A percentile compares a stretch with the other conserved stretches of the same genome.
phyloP scores from a whole-genome alignment of 2,113 vertebrate species.

The Rhinogobius similis region DNA sequence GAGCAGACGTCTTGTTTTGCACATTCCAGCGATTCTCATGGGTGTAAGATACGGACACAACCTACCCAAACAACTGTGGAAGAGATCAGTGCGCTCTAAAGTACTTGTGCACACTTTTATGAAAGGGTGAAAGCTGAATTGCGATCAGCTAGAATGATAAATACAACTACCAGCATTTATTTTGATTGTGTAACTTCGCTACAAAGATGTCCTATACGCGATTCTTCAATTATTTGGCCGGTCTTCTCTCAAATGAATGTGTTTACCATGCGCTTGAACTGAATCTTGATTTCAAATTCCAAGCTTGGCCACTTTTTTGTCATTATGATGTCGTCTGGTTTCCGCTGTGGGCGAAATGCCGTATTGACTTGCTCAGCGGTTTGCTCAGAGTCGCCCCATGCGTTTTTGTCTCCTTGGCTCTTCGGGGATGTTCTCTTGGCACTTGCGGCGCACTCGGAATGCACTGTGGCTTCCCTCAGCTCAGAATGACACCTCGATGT shows the following conservation, averaged over 20 bases:
- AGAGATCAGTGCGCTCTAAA: constrained; percentile 17
- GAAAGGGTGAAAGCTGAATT: neutral
- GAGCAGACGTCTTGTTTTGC: constrained; percentile 32
- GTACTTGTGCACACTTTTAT: neutral
- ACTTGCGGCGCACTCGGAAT: constrained; percentile 1
- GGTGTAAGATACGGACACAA: constrained; percentile 19
- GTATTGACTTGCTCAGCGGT: constrained; percentile 24
- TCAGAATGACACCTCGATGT: constrained; percentile 2
- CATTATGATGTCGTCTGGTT: neutral
- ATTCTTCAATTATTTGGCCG: too few relatives aligned
- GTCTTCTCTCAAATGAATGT: too few relatives aligned
- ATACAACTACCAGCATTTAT: neutral
- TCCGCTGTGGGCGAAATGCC: constrained; percentile 7
- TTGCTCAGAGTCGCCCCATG: constrained; percentile 7
- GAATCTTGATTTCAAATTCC: too few relatives aligned
- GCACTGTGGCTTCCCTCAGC: neutral
- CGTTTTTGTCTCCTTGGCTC: too few relatives aligned
- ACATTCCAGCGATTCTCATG: constrained; percentile 49
- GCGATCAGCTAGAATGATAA: neutral
- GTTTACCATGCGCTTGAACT: too few relatives aligned
- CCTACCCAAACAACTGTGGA: constrained; percentile 32
- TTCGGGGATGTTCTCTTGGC: neutral
- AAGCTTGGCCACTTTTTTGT: constrained; percentile 10
- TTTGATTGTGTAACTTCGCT: too few relatives aligned
- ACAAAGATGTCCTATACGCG: too few relatives aligned